These are phyloP conservation scores for Temnothorax curvispinosus DNA, from an alignment of 1,140 invertebrate genomes.

Conservation along the genomic window DNA sequence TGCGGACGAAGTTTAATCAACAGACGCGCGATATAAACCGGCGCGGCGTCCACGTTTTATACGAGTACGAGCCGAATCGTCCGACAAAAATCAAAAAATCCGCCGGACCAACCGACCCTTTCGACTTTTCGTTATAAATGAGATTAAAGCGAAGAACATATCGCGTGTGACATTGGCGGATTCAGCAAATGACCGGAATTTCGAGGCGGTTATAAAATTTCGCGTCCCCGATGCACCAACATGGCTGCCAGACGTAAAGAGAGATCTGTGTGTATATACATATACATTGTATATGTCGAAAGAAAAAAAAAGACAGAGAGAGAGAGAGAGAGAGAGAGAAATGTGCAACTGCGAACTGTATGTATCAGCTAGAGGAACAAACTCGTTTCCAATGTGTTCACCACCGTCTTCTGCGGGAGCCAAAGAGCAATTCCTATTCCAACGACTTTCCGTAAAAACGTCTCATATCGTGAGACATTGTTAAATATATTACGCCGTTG, in stretches of 20 bases:
- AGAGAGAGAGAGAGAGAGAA: not conserved
- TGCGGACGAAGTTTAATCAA: slow-evolving; percentile 48
- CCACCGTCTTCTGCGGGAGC: slow-evolving; percentile 37
- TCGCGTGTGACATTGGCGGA: slow-evolving; percentile 37
- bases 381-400: slow-evolving; percentile 76
- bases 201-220: slow-evolving; percentile 73
- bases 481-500: slow-evolving; percentile 79
- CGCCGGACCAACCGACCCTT: not conserved
- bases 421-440: slow-evolving; percentile 83
- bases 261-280: not conserved
- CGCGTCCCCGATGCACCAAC: slow-evolving; percentile 37
- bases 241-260: not conserved
- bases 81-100: slow-evolving; percentile 41
- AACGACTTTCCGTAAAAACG: slow-evolving; percentile 83
- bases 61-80: not conserved
- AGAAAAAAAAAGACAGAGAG: not conserved
- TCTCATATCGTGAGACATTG: slow-evolving; percentile 76
- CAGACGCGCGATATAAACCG: slow-evolving; percentile 50
- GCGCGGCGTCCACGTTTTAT: slow-evolving; percentile 27
- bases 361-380: slow-evolving; percentile 67
- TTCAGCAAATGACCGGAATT: slow-evolving; percentile 68
- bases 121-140: slow-evolving; percentile 19
- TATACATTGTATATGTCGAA: not conserved
- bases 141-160: slow-evolving; percentile 58
- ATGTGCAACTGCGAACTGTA: slow-evolving; percentile 56